Percentiles rank a stretch among this genome's conserved stretches.
These are phyloP conservation scores for Balearica regulorum DNA, from an alignment of 2,797 vertebrate species.

Conservation along the genomic window DNA sequence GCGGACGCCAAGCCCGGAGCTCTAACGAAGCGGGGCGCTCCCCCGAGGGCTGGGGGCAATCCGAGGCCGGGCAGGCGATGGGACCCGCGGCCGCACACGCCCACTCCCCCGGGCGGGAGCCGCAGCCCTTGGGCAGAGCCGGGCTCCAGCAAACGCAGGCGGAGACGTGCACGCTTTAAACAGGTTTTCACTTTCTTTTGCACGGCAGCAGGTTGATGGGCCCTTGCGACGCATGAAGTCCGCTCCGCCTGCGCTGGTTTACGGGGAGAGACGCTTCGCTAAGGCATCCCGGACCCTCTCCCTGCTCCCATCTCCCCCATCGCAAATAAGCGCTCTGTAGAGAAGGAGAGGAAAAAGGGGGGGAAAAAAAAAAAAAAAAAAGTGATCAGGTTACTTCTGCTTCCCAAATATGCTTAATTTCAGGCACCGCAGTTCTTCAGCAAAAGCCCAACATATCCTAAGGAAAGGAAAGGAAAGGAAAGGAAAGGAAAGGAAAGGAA, in stretches of 20 bases:
- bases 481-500: no score
- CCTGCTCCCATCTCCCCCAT: neutral
- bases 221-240: neutral
- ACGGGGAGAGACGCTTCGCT: neutral
- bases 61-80: rapidly evolving
- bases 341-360: rapidly evolving
- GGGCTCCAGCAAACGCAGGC: neutral
- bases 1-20: rapidly evolving
- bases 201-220: neutral
- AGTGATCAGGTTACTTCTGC: neutral
- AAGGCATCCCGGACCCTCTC: neutral
- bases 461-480: no score
- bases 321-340: neutral
- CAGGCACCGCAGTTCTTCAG: neutral
- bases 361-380: rapidly evolving
- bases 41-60: rapidly evolving
- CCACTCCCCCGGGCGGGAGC: neutral
- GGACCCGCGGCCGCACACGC: rapidly evolving
- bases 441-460: neutral
- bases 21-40: rapidly evolving
- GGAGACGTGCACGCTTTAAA: neutral
- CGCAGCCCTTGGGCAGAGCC: neutral
- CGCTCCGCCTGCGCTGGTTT: rapidly evolving
- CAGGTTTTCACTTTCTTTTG: neutral
- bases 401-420: neutral